Conservation (phyloP, 2,113 vertebrate species). For the Phalacrocorax brasilianus region DNA sequence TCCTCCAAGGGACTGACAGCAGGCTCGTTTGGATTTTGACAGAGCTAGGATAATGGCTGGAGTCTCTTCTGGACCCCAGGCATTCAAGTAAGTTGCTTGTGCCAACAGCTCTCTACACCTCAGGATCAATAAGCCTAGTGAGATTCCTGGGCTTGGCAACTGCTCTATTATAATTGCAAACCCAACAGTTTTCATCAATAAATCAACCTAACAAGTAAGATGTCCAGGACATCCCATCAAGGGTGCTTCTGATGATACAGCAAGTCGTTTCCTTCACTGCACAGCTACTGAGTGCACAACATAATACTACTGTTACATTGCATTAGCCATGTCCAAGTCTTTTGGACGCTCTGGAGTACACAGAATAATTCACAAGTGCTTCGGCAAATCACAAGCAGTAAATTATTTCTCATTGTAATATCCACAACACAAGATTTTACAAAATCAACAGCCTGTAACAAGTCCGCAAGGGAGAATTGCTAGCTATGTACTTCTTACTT, state of each 20-base stretch:
- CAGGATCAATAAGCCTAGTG: conserved; percentile 15
- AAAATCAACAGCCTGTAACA: neutral
- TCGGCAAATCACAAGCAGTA: neutral
- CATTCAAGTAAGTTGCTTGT: neutral
- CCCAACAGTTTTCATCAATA: conserved; percentile 42
- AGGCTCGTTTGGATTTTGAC: neutral
- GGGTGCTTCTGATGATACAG: conserved; percentile 9
- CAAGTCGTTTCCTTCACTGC: neutral
- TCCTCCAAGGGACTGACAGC: neutral
- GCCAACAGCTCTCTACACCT: neutral
- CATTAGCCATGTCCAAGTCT: neutral
- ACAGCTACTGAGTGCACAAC: neutral
- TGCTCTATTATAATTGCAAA: conserved; percentile 35
- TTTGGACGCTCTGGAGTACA: neutral
- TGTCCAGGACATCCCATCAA: conserved; percentile 11
- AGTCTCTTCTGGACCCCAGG: neutral
- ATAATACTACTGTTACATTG: neutral
- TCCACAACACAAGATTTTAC: neutral
- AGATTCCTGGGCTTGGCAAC: conserved; percentile 23
- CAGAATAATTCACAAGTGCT: neutral
- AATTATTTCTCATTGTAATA: neutral
- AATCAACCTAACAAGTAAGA: conserved; percentile 34
- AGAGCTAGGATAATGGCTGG: neutral
- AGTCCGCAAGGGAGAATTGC: neutral
- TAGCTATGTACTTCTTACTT: neutral